phyloP scores from a whole-genome alignment of 2,888 invertebrate species.

The Spilosoma lubricipeda region DNA sequence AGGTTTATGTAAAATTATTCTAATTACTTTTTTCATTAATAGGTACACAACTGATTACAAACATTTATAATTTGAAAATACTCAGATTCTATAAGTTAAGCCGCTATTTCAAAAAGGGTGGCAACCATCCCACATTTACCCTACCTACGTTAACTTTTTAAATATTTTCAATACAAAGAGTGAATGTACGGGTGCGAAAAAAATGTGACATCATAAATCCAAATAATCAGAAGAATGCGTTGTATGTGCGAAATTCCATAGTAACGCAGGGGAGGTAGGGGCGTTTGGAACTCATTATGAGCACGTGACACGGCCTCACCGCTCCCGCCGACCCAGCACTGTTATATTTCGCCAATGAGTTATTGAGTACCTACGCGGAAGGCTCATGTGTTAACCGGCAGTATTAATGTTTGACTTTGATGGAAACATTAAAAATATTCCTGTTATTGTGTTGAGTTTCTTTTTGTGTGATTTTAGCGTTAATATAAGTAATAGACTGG shows the following conservation, averaged over 20 bases:
- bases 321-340: slow-evolving; percentile 65
- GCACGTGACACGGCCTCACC: slow-evolving; percentile 83
- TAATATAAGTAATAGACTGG: not conserved
- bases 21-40: too few relatives aligned
- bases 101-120: too few relatives aligned
- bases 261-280: slow-evolving; percentile 66
- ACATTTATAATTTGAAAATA: too few relatives aligned
- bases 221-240: slow-evolving; percentile 76
- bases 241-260: slow-evolving; percentile 84
- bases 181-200: slow-evolving; percentile 34
- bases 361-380: slow-evolving; percentile 82
- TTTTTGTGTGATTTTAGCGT: not conserved
- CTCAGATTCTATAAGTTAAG: too few relatives aligned
- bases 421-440: slow-evolving; percentile 48
- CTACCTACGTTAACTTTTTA: not conserved
- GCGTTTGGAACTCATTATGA: slow-evolving; percentile 81
- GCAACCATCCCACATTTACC: too few relatives aligned
- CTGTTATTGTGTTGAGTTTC: not conserved
- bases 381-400: slow-evolving; percentile 75
- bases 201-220: slow-evolving; percentile 72
- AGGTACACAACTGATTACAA: too few relatives aligned
- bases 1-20: too few relatives aligned
- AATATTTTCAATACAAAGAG: not conserved
- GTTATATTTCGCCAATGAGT: slow-evolving; percentile 83
- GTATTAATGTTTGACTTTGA: slow-evolving; percentile 66